Conservation (phyloP, 2,113 vertebrate species). For the Sterna hirundo region DNA sequence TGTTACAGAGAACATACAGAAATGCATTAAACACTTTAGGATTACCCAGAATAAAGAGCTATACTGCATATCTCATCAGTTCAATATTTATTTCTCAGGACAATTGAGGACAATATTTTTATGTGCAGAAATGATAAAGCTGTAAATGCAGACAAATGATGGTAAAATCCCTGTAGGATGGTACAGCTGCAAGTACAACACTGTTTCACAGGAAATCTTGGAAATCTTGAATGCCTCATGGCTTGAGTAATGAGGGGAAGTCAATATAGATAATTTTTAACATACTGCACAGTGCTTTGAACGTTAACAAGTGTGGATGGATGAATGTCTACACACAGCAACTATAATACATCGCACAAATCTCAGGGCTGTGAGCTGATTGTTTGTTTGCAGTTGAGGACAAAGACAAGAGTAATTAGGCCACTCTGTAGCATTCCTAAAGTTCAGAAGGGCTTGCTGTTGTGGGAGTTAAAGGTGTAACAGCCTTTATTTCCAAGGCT, state of each 20-base stretch:
- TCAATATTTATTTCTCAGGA: slow-evolving; percentile 17
- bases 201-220: not conserved
- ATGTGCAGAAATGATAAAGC: not conserved
- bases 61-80: not conserved
- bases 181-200: not conserved
- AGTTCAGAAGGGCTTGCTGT: not conserved
- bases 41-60: not conserved
- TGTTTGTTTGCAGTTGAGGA: not conserved
- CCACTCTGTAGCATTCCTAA: not conserved
- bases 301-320: not conserved
- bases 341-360: not conserved
- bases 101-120: not conserved
- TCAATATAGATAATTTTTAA: not conserved
- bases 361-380: not conserved
- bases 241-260: not conserved
- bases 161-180: not conserved
- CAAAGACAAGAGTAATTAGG: not conserved
- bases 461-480: not conserved
- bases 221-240: not conserved
- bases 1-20: not conserved
- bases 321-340: not conserved
- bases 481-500: not conserved
- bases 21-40: not conserved
- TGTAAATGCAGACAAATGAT: slow-evolving; percentile 20
- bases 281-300: not conserved